Conservation (phyloP, 2,888 invertebrate species). For the Spicauda simplicius region DNA sequence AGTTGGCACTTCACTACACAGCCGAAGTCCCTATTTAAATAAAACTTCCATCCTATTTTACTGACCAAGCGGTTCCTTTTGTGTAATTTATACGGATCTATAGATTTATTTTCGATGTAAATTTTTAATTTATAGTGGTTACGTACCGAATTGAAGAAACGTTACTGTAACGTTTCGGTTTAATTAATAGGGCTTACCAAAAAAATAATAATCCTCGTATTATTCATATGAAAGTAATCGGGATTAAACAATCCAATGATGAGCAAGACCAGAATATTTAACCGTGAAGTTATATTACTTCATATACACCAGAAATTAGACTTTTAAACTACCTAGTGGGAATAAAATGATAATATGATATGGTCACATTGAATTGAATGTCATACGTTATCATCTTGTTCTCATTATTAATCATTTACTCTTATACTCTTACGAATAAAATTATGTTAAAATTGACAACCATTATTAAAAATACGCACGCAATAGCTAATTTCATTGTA, state of each 20-base stretch:
- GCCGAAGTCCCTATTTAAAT: constrained; percentile 2
- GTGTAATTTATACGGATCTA: constrained; percentile 4
- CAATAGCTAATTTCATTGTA: not conserved
- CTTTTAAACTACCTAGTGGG: too few species aligned
- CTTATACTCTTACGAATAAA: too few species aligned
- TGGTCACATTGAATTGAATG: too few species aligned
- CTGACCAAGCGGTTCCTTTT: not conserved
- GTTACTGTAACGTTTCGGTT: constrained; percentile 12
- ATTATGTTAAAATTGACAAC: not conserved
- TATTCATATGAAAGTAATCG: not conserved
- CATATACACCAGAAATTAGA: too few species aligned
- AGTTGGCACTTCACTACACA: constrained; percentile 17
- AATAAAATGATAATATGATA: too few species aligned
- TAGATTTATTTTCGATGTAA: not conserved
- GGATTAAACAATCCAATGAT: not conserved
- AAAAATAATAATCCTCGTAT: not conserved
- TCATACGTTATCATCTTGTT: too few species aligned
- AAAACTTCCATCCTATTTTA: constrained; percentile 12
- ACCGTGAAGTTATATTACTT: not conserved
- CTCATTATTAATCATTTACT: too few species aligned
- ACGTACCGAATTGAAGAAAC: too few species aligned
- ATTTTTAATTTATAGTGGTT: constrained; percentile 4
- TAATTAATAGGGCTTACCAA: constrained; percentile 1
- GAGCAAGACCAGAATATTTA: too few species aligned
- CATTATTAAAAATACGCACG: not conserved